Evolutionary conservation across 2,797 vertebrate genomes (phyloP).

Genomic region (Notolabrus celidotus): DNA sequence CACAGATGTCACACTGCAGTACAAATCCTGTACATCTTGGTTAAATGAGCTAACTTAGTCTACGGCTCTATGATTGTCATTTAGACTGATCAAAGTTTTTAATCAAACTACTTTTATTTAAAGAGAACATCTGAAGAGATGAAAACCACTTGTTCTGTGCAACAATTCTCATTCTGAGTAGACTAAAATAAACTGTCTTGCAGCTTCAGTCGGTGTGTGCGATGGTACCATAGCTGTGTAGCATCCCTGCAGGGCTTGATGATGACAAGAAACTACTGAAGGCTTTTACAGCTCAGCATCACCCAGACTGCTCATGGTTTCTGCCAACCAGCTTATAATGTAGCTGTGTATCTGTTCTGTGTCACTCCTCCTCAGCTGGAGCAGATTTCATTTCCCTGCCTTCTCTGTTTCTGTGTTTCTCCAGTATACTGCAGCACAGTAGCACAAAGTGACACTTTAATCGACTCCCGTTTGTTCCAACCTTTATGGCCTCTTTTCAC

Average conservation of each 20-base stretch:
- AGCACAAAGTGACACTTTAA: constrained; percentile 45
- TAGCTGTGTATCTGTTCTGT: constrained; percentile 39
- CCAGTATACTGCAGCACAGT: constrained; percentile 8
- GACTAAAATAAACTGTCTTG: neutral
- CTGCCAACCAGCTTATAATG: constrained; percentile 32
- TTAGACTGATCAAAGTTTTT: neutral
- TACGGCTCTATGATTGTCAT: neutral
- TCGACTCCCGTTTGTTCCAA: constrained; percentile 42
- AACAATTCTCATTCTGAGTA: neutral
- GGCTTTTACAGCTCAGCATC: constrained; percentile 20
- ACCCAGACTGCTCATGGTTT: constrained; percentile 8
- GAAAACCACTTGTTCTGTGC: neutral
- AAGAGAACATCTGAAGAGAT: neutral
- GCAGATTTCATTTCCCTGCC: constrained; percentile 41
- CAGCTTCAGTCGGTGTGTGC: constrained; percentile 13
- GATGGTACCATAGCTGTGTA: constrained; percentile 1
- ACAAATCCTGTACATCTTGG: neutral
- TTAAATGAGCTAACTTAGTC: neutral
- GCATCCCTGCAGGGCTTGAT: constrained; percentile 19
- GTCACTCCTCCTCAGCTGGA: constrained; percentile 34
- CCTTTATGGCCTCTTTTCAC: constrained; percentile 42
- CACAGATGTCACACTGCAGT: neutral
- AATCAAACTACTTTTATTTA: neutral
- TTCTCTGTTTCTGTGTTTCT: constrained; percentile 23
- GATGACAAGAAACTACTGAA: constrained; percentile 21